phyloP scores from a whole-genome alignment of 2,888 invertebrate genomes.

The Charanyca ferruginea region DNA sequence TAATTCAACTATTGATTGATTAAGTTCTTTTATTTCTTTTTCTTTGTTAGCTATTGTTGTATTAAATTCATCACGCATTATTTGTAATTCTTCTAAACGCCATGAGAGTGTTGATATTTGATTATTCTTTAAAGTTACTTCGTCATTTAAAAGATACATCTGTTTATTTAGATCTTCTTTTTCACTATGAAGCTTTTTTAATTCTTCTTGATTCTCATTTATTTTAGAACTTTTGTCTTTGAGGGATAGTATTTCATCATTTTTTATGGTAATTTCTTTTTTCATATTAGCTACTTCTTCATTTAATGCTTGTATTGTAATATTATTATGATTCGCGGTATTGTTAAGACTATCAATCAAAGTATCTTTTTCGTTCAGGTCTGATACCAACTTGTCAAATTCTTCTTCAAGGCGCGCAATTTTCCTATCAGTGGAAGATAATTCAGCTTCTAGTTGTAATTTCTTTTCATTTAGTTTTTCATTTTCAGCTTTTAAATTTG shows the following conservation, averaged over 20 bases:
- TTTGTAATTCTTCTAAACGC: slow-evolving; percentile 71
- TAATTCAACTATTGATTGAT: slow-evolving; percentile 79
- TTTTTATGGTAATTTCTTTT: slow-evolving; percentile 72
- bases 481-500: slow-evolving; percentile 76
- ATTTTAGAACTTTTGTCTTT: slow-evolving; percentile 66
- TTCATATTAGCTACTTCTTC: slow-evolving; percentile 74
- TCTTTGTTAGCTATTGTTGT: slow-evolving; percentile 74
- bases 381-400: slow-evolving; percentile 78
- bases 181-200: slow-evolving; percentile 73
- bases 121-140: slow-evolving; percentile 73
- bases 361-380: slow-evolving; percentile 84
- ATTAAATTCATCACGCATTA: slow-evolving; percentile 68
- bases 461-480: slow-evolving; percentile 72
- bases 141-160: slow-evolving; percentile 73
- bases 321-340: slow-evolving; percentile 73
- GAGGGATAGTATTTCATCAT: slow-evolving; percentile 77
- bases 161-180: slow-evolving; percentile 78
- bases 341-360: slow-evolving; percentile 78
- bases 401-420: slow-evolving; percentile 83
- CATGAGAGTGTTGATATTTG: slow-evolving; percentile 73
- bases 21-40: slow-evolving; percentile 83
- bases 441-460: slow-evolving; percentile 75
- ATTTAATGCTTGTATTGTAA: slow-evolving; percentile 67
- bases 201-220: slow-evolving; percentile 73
- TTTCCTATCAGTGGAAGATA: slow-evolving; percentile 77